These are phyloP conservation scores for Malaclemys terrapin DNA, from an alignment of 2,113 vertebrate species.

Conservation along the genomic window DNA sequence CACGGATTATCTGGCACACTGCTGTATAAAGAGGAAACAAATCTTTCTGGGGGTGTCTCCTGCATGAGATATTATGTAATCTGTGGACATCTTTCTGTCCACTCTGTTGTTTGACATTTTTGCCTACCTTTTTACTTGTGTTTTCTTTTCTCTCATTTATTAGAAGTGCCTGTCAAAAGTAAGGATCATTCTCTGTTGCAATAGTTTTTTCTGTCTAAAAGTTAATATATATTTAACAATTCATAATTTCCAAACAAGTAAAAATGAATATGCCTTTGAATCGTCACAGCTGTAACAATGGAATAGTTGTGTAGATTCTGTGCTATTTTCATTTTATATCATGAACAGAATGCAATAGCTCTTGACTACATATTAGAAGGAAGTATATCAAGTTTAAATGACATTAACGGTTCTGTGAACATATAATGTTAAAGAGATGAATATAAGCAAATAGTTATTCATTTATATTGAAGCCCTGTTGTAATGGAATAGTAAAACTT, in stretches of 20 bases:
- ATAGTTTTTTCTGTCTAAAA: neutral
- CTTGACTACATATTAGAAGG: neutral
- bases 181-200: neutral
- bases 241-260: neutral
- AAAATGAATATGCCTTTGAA: neutral
- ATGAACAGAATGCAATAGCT: neutral
- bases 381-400: neutral
- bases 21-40: neutral
- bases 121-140: neutral
- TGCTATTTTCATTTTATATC: neutral
- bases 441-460: constrained; percentile 6
- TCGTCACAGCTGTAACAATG: neutral
- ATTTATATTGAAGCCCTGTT: neutral
- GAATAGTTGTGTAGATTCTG: neutral
- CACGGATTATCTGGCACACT: neutral
- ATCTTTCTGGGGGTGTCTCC: neutral
- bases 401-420: neutral
- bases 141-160: neutral
- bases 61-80: neutral
- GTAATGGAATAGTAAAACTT: neutral
- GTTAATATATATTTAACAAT: neutral
- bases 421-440: neutral
- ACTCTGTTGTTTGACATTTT: neutral
- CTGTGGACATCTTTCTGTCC: neutral
- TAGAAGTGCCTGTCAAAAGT: neutral